Evolutionary conservation across 2,888 invertebrate species (phyloP).

Genomic region (Lithophane socia): DNA sequence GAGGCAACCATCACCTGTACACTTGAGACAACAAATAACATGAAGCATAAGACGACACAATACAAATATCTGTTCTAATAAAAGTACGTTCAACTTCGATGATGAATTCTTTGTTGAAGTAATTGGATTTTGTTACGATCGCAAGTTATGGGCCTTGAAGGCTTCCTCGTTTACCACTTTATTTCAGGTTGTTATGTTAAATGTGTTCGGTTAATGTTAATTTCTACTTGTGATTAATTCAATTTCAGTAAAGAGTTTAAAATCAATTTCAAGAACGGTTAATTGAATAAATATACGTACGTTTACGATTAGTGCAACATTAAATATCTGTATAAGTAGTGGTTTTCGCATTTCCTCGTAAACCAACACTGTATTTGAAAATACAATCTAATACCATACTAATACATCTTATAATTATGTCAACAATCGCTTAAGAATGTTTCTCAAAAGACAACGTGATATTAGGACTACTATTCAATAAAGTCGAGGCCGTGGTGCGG

Average conservation of each 20-base stretch:
- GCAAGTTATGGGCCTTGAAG: slow-evolving; percentile 36
- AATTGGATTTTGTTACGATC: slow-evolving; percentile 45
- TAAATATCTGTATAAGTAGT: neutral
- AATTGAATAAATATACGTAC: neutral
- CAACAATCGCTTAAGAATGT: slow-evolving; percentile 44
- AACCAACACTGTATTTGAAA: neutral
- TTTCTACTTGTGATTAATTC: neutral
- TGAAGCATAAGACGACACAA: slow-evolving; percentile 71
- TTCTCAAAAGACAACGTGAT: slow-evolving; percentile 41
- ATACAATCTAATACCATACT: neutral
- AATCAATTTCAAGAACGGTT: neutral
- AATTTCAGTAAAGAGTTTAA: neutral
- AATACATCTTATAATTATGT: neutral
- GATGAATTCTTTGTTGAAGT: slow-evolving; percentile 40
- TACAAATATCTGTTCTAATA: slow-evolving; percentile 70
- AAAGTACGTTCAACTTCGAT: slow-evolving; percentile 46
- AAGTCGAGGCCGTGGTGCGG: slow-evolving; percentile 62
- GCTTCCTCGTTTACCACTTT: slow-evolving; percentile 26
- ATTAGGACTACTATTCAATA: slow-evolving; percentile 52
- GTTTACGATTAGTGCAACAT: slow-evolving; percentile 1
- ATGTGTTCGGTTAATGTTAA: slow-evolving; percentile 15
- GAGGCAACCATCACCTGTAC: slow-evolving; percentile 76
- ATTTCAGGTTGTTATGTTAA: slow-evolving; percentile 23
- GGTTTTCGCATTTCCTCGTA: neutral
- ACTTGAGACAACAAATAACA: slow-evolving; percentile 79